Conservation (phyloP, 2,797 vertebrate species). For the Knipowitschia caucasica region DNA sequence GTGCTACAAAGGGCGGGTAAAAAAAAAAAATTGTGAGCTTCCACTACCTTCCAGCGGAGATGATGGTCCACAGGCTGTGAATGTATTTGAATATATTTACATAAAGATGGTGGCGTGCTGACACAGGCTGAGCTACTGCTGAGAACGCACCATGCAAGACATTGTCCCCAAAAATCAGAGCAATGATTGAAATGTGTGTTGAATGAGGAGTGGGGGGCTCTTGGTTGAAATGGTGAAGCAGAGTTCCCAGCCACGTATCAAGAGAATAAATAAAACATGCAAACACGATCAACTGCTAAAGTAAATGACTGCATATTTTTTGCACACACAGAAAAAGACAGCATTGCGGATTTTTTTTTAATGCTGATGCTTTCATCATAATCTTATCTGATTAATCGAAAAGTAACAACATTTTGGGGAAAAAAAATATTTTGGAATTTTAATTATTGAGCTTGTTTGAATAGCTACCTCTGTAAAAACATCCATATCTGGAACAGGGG, state of each 20-base stretch:
- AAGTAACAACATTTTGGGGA: slow-evolving; percentile 11
- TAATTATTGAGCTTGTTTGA: slow-evolving; percentile 17
- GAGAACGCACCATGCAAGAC: slow-evolving; percentile 39
- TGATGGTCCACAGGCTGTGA: slow-evolving; percentile 61
- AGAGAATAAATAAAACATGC: slow-evolving; percentile 15
- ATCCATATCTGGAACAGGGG: slow-evolving; percentile 30
- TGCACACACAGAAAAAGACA: slow-evolving; percentile 10
- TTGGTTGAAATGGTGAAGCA: slow-evolving; percentile 22
- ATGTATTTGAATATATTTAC: slow-evolving; percentile 80
- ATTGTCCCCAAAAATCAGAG: slow-evolving; percentile 52
- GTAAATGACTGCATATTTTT: slow-evolving; percentile 26
- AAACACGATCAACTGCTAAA: slow-evolving; percentile 25
- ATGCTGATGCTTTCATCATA: slow-evolving; percentile 24
- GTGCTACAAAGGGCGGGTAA: slow-evolving; percentile 12
- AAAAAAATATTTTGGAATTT: slow-evolving; percentile 21
- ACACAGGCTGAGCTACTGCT: slow-evolving; percentile 45
- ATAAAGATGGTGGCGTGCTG: slow-evolving; percentile 71
- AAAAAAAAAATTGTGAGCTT: slow-evolving; percentile 35
- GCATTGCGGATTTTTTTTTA: not conserved
- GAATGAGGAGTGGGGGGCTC: not conserved
- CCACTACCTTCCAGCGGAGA: slow-evolving; percentile 51
- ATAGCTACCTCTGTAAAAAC: slow-evolving; percentile 19
- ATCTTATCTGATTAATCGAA: slow-evolving; percentile 9
- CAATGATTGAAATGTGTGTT: slow-evolving; percentile 40
- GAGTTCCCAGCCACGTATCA: slow-evolving; percentile 18